These are phyloP conservation scores for Parasteatoda lunata DNA, from an alignment of 2,888 invertebrate species.

Conservation along the genomic window DNA sequence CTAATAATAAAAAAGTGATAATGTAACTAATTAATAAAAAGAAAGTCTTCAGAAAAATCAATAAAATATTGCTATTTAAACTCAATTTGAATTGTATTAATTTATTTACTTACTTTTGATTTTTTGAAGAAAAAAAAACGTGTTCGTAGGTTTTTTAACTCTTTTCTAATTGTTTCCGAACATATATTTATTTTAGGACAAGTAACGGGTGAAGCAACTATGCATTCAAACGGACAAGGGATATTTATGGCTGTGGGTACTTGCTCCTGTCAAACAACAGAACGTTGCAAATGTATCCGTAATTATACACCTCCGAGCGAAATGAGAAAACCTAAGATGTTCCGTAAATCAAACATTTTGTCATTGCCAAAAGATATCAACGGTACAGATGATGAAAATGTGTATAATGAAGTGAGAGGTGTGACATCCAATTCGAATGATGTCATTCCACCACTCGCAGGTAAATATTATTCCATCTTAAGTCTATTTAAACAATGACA, in stretches of 20 bases:
- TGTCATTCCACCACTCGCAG: not conserved
- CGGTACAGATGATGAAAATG: not conserved
- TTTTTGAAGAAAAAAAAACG: too few species aligned
- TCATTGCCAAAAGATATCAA: not conserved
- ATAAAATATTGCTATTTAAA: too few species aligned
- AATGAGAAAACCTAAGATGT: conserved; percentile 10
- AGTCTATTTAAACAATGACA: too few species aligned
- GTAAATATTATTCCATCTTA: not conserved
- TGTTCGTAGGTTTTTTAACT: too few species aligned
- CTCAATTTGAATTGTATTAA: too few species aligned
- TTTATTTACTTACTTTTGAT: too few species aligned
- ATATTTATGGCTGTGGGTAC: conserved; percentile 77
- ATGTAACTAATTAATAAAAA: too few species aligned
- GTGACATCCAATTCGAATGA: conserved; percentile 13
- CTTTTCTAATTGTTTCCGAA: too few species aligned
- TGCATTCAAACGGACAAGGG: conserved; percentile 72
- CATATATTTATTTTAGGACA: conserved; percentile 11
- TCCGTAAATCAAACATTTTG: not conserved
- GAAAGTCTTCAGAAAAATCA: too few species aligned
- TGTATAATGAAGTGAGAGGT: not conserved
- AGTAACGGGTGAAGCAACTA: conserved; percentile 11
- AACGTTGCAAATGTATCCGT: conserved; percentile 25
- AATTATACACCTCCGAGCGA: conserved; percentile 16
- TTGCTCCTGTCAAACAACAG: conserved; percentile 76
- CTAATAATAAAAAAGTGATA: too few species aligned